Evolutionary conservation across 2,797 vertebrate genomes (phyloP), one percentile per base, ranked within the genome.

Genomic region (Scomberomorus guttatus): DNA sequence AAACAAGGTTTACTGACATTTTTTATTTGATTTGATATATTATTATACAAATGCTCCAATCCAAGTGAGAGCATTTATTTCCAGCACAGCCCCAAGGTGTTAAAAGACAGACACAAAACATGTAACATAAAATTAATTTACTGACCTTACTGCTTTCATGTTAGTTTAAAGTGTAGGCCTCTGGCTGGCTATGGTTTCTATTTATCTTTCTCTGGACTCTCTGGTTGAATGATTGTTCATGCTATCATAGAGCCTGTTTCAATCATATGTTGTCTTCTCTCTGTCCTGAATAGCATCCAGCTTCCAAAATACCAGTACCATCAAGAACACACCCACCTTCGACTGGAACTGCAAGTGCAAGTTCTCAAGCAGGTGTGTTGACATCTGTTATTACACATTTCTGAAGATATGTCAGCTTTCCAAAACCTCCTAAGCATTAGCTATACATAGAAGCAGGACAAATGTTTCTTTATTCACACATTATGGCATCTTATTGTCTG

Each of bases 271-370:
- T 69, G 6, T 63, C 10, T 79, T 52, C 34, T 62, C 24, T 60
- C 13, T 68, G 1, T 74, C 24, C 51, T 73, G 1, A 59, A 66
- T 14, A 87, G 83, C 24, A 15, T n/a, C 81, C 80, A 46, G 70
- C 87, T 46, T 77, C 81, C 14, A 93, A 92, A 85, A 89, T 83
- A 60, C 82, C 55, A 63, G 62, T 76, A 18, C 55, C 59, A 32
- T 69, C 57, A 64, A 72, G 52, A 69, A 76, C 63, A 17, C 88
- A 64, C 22, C 81, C 79, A 29, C 82, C 87, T 32, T 0, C 70
- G 34, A 87, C 89, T 77, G 85, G 70, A 13, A 80, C 82, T 51
- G 42, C 52, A 12, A 81, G 80, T 51, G 37, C 58, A 55, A 48
- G 9, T 25, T 68, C 72, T 67, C 34, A 56, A 74, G 10, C 71